phyloP scores from a whole-genome alignment of 1,140 invertebrate genomes.

The Bombus confusus region DNA sequence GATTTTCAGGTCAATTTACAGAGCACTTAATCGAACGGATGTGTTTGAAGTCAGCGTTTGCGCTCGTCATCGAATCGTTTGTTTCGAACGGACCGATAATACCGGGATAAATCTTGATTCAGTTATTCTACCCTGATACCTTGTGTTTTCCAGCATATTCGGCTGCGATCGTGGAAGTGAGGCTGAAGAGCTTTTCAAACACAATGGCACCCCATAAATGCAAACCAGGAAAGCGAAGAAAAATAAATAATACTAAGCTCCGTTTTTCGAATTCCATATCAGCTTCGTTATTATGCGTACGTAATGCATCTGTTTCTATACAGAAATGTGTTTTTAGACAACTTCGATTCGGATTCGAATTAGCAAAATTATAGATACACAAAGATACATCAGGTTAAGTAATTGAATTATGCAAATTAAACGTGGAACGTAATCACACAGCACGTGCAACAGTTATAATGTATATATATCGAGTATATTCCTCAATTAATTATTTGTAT shows the following conservation, averaged over 20 bases:
- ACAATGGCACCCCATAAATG: background rate
- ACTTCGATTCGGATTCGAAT: background rate
- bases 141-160: background rate
- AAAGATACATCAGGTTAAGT: background rate
- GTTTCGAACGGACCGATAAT: slow-evolving; percentile 19
- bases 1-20: slow-evolving; percentile 62
- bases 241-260: background rate
- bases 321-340: too few species aligned
- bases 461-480: too few species aligned
- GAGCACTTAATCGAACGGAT: slow-evolving; percentile 52
- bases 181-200: background rate
- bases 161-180: background rate
- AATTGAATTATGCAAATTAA: background rate
- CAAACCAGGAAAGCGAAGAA: background rate
- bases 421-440: background rate
- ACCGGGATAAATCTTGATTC: slow-evolving; percentile 24
- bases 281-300: background rate
- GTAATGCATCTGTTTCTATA: too few species aligned
- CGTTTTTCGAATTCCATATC: background rate
- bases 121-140: slow-evolving; percentile 13
- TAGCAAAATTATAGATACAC: background rate
- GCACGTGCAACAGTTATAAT: background rate
- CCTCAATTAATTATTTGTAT: too few species aligned
- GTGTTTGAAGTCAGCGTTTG: slow-evolving; percentile 50
- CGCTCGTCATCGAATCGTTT: slow-evolving; percentile 46